phyloP scores from a whole-genome alignment of 2,113 vertebrate genomes.

The Lamprotornis superbus region DNA sequence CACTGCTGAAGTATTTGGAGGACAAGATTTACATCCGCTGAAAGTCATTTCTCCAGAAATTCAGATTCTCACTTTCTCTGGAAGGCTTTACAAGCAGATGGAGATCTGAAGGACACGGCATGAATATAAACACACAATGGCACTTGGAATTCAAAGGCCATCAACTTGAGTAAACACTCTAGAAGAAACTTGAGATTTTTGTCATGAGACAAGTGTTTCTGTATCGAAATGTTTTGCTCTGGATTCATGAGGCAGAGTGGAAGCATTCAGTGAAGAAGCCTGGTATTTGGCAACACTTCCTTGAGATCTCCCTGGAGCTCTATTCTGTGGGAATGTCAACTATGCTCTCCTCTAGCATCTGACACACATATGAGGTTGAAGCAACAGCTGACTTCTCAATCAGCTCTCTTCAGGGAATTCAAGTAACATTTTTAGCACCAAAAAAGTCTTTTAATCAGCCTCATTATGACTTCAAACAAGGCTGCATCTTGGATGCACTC shows the following conservation, averaged over 20 bases:
- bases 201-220: not conserved
- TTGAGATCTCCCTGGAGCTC: not conserved
- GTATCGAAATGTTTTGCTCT: not conserved
- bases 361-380: not conserved
- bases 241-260: not conserved
- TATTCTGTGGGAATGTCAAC: not conserved
- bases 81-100: not conserved
- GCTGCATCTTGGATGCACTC: not conserved
- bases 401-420: not conserved
- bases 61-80: not conserved
- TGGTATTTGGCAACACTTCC: not conserved
- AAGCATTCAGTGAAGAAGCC: not conserved
- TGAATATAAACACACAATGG: not conserved
- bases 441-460: not conserved
- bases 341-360: conserved; percentile 10
- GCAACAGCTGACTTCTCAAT: not conserved
- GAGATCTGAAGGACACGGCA: not conserved
- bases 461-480: not conserved
- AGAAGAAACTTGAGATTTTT: not conserved
- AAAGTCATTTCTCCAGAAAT: not conserved
- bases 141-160: not conserved
- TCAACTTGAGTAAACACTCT: not conserved
- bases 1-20: not conserved
- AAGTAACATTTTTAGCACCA: not conserved
- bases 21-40: not conserved